Evolutionary conservation across 2,888 invertebrate genomes (phyloP), one percentile per base, ranked within the genome.

Genomic region (Ryuthela nishihirai): DNA sequence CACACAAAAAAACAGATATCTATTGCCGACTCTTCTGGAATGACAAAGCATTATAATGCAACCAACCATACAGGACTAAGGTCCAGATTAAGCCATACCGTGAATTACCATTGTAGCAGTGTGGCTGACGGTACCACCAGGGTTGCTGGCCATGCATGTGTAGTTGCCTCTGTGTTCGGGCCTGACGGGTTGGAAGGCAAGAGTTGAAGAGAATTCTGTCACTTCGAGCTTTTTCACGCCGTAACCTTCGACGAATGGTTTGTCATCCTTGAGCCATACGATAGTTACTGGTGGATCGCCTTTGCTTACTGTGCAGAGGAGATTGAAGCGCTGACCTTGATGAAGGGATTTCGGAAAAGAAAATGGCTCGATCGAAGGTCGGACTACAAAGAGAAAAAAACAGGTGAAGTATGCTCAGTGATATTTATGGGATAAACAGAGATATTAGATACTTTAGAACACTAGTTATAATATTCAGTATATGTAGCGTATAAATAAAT

Each of bases 281-380:
- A 77, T 73, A 47, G 67, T 67, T 25, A 66, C 48, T 3, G 68
- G 68, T 15, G 62, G 56, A 43, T 77, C 76, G 4, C 77, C 71
- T 58, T 70, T 67, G 2, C 67, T 71, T 36, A 75, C 72, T 46
- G 72, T 71, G 69, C 76, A 76, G 42, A 75, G 70, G 54, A 74
- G 72, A 63, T 71, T 72, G 55, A 71, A 72, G 49, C 75, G 69
- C 63, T 72, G 73, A 34, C 75, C 75, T 54, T 73, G 70, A 64
- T 78, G 77, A 48, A 79, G 74, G 67, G 78, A 77, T 23, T 60
- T 59, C 0, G 67, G 64, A 29, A 68, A 68, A 15, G 43, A 39
- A 36, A 68, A 68, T 18, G 67, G 64, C 12, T 65, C 69, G 6
- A 90, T 85, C 71, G 88, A 84, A 20, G 90, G 90, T 15, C 89